Percentiles rank a stretch among this genome's conserved stretches.
Evolutionary conservation across 2,113 vertebrate genomes (phyloP).

Genomic region (Centropus bengalensis): DNA sequence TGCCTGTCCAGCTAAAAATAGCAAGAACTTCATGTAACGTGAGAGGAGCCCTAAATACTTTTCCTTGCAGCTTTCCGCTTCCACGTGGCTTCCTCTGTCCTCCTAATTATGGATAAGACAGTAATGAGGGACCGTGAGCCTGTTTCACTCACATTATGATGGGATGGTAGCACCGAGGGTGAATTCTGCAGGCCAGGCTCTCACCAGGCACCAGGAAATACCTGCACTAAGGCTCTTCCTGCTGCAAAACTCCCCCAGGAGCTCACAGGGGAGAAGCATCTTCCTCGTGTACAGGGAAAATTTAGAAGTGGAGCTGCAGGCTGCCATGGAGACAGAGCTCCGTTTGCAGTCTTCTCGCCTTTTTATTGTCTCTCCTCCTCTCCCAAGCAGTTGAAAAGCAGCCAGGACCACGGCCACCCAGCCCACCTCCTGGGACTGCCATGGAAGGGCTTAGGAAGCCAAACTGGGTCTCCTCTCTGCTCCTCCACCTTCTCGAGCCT

Average conservation of each 20-base stretch:
- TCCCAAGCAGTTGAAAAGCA: not conserved
- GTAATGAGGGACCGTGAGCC: fast-evolving
- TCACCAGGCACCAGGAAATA: not conserved
- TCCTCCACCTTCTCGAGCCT: not conserved
- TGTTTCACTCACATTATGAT: fast-evolving
- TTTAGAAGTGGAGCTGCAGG: conserved; percentile 49
- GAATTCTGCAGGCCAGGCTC: not conserved
- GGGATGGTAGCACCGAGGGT: not conserved
- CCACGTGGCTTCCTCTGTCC: not conserved
- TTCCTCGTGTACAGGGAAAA: not conserved
- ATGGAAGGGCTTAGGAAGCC: not conserved
- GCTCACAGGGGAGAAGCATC: not conserved
- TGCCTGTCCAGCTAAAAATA: not conserved
- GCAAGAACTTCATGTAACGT: not conserved
- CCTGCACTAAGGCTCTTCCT: not conserved
- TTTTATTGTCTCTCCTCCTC: conserved; percentile 8
- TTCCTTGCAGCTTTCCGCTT: not conserved
- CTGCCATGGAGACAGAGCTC: conserved; percentile 68
- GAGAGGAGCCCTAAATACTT: not conserved
- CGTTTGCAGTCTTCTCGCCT: not conserved
- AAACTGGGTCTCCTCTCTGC: not conserved
- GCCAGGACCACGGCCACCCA: not conserved
- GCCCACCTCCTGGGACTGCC: not conserved
- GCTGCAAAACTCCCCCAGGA: not conserved
- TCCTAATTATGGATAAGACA: fast-evolving